Conservation (phyloP, 92 coral and sea anemone genomes). For the Epizoanthus fatuus region DNA sequence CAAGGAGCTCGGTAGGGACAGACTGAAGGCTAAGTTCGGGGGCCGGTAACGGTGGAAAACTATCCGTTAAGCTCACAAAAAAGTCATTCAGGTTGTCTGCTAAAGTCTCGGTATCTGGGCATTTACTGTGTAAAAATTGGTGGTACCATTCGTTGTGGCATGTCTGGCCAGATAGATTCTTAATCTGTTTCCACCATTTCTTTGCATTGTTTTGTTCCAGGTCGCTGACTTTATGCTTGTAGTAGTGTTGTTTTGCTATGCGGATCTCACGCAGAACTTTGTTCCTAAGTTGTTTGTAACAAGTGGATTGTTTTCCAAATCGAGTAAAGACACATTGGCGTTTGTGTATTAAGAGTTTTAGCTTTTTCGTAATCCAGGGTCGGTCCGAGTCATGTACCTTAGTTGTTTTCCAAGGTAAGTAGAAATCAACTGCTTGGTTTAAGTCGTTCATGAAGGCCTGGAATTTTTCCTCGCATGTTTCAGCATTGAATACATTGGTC, state of each 20-base stretch:
- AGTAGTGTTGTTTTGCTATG: slow-evolving; percentile 25
- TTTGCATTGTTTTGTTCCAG: slow-evolving; percentile 39
- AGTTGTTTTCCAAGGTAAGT: slow-evolving; percentile 36
- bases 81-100: slow-evolving; percentile 32
- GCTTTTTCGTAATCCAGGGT: slow-evolving; percentile 52
- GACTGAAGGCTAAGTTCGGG: slow-evolving; percentile 28
- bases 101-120: slow-evolving; percentile 7
- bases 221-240: slow-evolving; percentile 52
- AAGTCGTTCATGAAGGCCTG: slow-evolving; percentile 42
- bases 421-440: slow-evolving; percentile 46
- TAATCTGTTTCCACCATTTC: slow-evolving; percentile 48
- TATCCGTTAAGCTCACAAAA: slow-evolving; percentile 28
- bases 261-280: background rate
- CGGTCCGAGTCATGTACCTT: slow-evolving; percentile 45
- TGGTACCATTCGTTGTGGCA: slow-evolving; percentile 38
- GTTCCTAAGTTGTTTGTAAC: slow-evolving; percentile 27
- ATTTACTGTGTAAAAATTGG: slow-evolving; percentile 34
- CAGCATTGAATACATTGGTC: too few relatives aligned
- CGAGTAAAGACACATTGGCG: slow-evolving; percentile 53
- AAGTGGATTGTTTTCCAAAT: slow-evolving; percentile 38
- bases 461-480: slow-evolving; percentile 41
- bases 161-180: slow-evolving; percentile 17
- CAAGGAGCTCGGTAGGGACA: slow-evolving; percentile 15
- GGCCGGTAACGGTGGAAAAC: slow-evolving; percentile 16
- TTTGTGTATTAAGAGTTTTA: slow-evolving; percentile 48